Evolutionary conservation across 2,113 vertebrate species (phyloP).

Genomic region (Saimiri boliviensis): DNA sequence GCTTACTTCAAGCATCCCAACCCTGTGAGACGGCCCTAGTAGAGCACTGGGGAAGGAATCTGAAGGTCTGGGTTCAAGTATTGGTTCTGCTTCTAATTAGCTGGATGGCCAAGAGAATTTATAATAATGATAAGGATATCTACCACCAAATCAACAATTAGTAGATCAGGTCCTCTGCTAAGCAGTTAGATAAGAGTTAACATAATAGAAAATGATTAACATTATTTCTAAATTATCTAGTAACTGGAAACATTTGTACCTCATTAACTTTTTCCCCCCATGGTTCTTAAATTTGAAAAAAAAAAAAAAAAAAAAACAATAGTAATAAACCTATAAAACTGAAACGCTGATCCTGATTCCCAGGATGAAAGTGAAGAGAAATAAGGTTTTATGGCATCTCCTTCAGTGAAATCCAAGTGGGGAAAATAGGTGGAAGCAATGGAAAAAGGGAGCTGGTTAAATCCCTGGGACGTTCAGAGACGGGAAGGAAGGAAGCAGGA

Average conservation of each 20-base stretch:
- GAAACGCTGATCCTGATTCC: neutral
- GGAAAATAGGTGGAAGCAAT: neutral
- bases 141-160: neutral
- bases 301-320: neutral
- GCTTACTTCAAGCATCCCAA: neutral
- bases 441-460: neutral
- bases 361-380: neutral
- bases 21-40: neutral
- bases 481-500: neutral
- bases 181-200: neutral
- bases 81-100: neutral
- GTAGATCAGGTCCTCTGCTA: neutral
- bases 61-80: neutral
- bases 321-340: neutral
- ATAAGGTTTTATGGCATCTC: neutral
- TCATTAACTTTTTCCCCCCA: neutral
- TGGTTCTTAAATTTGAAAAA: slow-evolving; percentile 3
- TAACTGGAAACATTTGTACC: neutral
- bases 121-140: neutral
- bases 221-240: neutral
- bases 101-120: neutral
- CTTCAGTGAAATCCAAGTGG: neutral
- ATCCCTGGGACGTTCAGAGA: neutral
- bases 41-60: neutral
- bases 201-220: neutral